A percentile compares a stretch with the other conserved stretches of the same genome.
Evolutionary conservation across 1,140 invertebrate species (phyloP).

Genomic region (Apis laboriosa): DNA sequence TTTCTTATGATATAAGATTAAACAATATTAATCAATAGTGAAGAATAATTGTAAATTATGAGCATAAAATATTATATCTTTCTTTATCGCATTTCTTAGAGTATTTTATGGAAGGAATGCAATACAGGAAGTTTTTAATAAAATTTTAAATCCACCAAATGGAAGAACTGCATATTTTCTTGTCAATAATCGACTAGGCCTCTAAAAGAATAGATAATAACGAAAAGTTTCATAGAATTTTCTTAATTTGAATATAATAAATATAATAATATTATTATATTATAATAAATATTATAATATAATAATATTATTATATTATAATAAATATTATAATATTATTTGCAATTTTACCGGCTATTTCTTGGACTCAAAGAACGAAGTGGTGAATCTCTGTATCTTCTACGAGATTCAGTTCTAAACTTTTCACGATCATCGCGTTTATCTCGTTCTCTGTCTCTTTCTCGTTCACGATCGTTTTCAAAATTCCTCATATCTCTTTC

Average conservation of each 20-base stretch:
- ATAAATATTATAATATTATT: not conserved
- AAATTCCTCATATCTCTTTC: constrained; percentile 68
- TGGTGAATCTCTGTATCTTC: constrained; percentile 62
- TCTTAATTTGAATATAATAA: not conserved
- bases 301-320: not conserved
- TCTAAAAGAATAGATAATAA: constrained; percentile 45
- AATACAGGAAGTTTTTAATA: constrained; percentile 48
- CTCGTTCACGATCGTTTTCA: constrained; percentile 70
- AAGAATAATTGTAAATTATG: constrained; percentile 28
- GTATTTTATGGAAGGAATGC: constrained; percentile 55
- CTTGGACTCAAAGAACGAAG: constrained; percentile 62
- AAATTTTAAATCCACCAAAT: constrained; percentile 43
- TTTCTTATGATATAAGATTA: constrained; percentile 15
- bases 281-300: not conserved
- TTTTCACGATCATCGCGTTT: constrained; percentile 62
- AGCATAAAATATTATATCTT: constrained; percentile 4
- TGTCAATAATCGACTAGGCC: constrained; percentile 64
- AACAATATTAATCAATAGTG: constrained; percentile 36
- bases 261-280: not conserved
- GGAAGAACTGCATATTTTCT: constrained; percentile 47
- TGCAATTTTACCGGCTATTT: constrained; percentile 60
- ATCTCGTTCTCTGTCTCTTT: constrained; percentile 62
- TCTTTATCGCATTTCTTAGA: constrained; percentile 4
- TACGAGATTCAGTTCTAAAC: constrained; percentile 57
- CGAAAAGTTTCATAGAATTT: not conserved